Evolutionary conservation across 2,797 vertebrate genomes (phyloP).

Genomic region (Agapornis canus): DNA sequence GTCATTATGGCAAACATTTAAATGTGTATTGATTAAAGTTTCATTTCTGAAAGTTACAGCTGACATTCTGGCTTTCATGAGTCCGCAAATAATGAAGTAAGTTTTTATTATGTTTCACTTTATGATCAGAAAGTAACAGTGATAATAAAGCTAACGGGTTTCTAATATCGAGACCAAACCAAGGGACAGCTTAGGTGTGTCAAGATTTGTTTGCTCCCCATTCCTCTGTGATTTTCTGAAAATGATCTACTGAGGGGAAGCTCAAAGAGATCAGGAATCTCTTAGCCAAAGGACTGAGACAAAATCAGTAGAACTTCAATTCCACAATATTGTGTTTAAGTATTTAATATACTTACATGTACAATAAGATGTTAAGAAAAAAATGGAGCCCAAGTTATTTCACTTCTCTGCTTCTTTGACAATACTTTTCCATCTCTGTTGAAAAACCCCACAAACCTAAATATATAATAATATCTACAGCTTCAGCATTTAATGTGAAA

Average conservation of each 20-base stretch:
- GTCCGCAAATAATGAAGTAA: conserved; percentile 74
- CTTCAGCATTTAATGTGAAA: background rate
- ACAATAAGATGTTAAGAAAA: background rate
- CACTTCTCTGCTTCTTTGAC: background rate
- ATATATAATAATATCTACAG: background rate
- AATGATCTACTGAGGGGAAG: background rate
- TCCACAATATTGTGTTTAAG: background rate
- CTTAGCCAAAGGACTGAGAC: background rate
- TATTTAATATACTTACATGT: background rate
- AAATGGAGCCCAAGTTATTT: background rate
- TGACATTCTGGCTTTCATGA: conserved; percentile 69
- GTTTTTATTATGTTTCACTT: background rate
- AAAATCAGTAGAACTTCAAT: background rate
- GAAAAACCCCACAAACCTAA: background rate
- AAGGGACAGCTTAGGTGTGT: background rate
- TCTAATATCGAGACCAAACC: background rate
- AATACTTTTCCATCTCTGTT: background rate
- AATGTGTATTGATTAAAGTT: conserved; percentile 61
- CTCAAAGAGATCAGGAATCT: background rate
- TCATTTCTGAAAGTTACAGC: conserved; percentile 70
- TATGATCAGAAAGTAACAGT: background rate
- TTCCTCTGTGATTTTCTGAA: background rate
- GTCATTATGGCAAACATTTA: conserved; percentile 71
- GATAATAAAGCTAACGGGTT: background rate
- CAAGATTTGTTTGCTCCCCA: background rate